Conservation (phyloP, 1,140 invertebrate species). For the Drosophila pruinosa region DNA sequence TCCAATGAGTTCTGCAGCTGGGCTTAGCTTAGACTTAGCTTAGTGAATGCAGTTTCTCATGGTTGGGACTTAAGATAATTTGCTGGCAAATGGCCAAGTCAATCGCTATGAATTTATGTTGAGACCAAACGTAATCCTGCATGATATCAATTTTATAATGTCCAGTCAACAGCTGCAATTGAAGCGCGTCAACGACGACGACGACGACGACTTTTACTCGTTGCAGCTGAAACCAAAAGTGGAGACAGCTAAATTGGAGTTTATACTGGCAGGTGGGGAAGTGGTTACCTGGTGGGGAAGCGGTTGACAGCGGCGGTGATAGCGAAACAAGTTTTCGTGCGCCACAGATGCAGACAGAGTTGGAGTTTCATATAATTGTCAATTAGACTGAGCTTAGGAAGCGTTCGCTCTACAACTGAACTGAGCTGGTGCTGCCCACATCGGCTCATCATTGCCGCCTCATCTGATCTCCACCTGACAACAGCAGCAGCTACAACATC, state of each 20-base stretch:
- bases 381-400: conserved; percentile 73
- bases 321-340: conserved; percentile 50
- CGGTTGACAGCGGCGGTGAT: conserved; percentile 25
- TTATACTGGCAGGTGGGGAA: not conserved
- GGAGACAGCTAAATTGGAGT: conserved; percentile 54
- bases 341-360: conserved; percentile 9
- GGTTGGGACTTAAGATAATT: conserved; percentile 32
- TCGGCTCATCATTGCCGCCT: conserved; percentile 28
- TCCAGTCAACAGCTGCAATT: conserved; percentile 57
- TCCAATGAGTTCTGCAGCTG: not conserved
- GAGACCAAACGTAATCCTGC: conserved; percentile 66
- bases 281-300: conserved; percentile 1
- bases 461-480: conserved; percentile 20
- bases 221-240: conserved; percentile 70
- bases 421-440: conserved; percentile 10
- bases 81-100: conserved; percentile 33
- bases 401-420: conserved; percentile 25
- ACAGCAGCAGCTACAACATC: conserved; percentile 10
- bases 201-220: conserved; percentile 63
- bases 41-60: not conserved
- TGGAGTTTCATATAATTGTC: conserved; percentile 59
- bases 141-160: conserved; percentile 73
- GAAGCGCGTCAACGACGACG: conserved; percentile 7
- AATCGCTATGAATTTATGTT: conserved; percentile 68
- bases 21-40: not conserved